Conservation (phyloP, 2,888 invertebrate genomes). For the Bruchidius siliquastri region DNA sequence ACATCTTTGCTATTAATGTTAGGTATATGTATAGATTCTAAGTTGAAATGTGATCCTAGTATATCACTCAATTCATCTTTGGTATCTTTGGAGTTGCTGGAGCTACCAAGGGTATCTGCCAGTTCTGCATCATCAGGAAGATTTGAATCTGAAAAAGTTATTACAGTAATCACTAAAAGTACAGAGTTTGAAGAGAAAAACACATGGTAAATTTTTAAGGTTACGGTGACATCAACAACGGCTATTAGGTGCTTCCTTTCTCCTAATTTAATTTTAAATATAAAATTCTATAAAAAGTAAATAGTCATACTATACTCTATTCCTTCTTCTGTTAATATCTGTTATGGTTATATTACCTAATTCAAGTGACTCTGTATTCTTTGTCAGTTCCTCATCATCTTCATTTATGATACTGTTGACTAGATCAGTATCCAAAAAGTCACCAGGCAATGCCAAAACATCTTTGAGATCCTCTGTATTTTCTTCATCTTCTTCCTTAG, state of each 20-base stretch:
- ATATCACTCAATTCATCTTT: conserved; percentile 70
- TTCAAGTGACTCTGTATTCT: conserved; percentile 51
- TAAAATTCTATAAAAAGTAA: no score
- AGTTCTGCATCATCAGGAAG: conserved; percentile 45
- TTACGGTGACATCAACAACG: no score
- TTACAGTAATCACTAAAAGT: neutral
- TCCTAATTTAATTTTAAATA: no score
- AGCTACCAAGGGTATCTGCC: conserved; percentile 38
- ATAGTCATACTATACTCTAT: no score
- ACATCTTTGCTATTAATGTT: conserved; percentile 89
- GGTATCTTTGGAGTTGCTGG: conserved; percentile 52
- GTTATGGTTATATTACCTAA: no score
- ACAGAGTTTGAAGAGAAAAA: neutral
- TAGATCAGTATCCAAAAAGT: conserved; percentile 61
- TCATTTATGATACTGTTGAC: conserved; percentile 67
- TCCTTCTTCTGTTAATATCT: no score
- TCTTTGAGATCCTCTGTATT: conserved; percentile 62
- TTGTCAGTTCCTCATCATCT: conserved; percentile 52
- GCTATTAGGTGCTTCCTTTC: no score
- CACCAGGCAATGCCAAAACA: conserved; percentile 59
- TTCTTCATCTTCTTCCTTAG: conserved; percentile 43
- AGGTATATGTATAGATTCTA: conserved; percentile 77
- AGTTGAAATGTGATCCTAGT: conserved; percentile 63
- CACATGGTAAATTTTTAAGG: neutral
- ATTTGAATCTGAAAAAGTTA: conserved; percentile 38